These are phyloP conservation scores for Otolemur garnettii DNA, from an alignment of 2,113 vertebrate genomes.

Conservation along the genomic window DNA sequence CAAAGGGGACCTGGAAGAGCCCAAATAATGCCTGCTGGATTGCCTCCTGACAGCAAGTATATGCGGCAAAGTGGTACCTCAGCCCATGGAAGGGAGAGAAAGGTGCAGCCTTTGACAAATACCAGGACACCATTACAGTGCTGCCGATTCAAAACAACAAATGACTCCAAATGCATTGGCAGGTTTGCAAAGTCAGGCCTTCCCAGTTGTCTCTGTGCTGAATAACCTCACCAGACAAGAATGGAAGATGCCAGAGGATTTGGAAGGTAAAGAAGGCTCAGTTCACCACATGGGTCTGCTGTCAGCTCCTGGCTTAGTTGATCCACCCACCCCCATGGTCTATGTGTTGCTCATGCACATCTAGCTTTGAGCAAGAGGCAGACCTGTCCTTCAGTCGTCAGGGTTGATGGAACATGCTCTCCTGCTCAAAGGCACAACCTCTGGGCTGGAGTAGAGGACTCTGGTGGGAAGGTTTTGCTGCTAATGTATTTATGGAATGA, in stretches of 20 bases:
- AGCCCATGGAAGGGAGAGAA: neutral
- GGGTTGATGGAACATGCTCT: slow-evolving; percentile 47
- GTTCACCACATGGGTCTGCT: neutral
- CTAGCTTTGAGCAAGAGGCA: slow-evolving; percentile 37
- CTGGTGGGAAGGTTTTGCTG: slow-evolving; percentile 86
- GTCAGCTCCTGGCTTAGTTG: neutral
- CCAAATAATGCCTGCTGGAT: neutral
- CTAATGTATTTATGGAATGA: slow-evolving; percentile 90
- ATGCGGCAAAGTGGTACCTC: neutral
- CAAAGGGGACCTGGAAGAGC: neutral
- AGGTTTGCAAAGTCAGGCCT: neutral
- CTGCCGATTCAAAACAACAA: neutral
- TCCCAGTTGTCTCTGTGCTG: neutral
- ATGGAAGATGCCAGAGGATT: neutral
- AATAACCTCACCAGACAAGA: neutral
- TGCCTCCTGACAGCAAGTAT: neutral
- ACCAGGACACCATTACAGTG: neutral
- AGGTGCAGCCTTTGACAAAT: neutral
- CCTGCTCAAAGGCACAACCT: slow-evolving; percentile 68
- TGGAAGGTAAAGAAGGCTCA: neutral
- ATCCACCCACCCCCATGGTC: neutral
- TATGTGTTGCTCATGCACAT: neutral
- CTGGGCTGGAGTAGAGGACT: neutral
- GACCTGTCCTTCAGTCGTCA: neutral
- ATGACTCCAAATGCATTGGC: neutral